phyloP scores from a whole-genome alignment of 2,113 vertebrate genomes.

The Mobula hypostoma region DNA sequence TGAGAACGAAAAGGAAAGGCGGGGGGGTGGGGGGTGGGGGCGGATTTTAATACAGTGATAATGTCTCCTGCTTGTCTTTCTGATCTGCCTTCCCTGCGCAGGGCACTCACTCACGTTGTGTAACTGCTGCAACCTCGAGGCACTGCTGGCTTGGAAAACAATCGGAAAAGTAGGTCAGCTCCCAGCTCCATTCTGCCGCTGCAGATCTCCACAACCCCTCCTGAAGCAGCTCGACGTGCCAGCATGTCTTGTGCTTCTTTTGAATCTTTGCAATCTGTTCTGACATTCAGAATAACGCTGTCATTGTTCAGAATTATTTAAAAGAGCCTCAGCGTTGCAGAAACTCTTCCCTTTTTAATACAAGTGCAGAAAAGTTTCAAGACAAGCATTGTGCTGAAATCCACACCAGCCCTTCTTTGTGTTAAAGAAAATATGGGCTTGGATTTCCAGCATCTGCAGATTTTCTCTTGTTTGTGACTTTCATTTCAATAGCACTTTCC shows the following conservation, averaged over 20 bases:
- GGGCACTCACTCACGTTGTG: background rate
- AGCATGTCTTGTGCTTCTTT: background rate
- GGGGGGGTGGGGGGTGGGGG: no score
- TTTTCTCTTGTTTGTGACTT: no score
- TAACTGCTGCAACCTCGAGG: background rate
- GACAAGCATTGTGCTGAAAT: background rate
- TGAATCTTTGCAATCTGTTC: conserved; percentile 29
- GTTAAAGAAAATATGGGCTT: no score
- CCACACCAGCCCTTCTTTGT: no score
- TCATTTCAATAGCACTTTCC: no score
- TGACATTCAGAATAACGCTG: background rate
- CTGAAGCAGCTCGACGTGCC: background rate
- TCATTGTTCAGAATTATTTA: background rate
- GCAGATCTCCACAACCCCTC: no score
- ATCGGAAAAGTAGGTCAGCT: background rate
- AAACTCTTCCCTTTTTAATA: no score
- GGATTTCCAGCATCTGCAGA: no score
- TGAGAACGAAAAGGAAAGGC: background rate
- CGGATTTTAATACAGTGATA: background rate
- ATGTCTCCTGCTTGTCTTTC: no score
- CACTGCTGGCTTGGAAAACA: background rate
- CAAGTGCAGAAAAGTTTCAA: no score
- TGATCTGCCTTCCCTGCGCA: background rate
- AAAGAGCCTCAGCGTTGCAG: background rate
- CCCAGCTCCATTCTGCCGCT: background rate